A percentile compares a stretch with the other conserved stretches of the same genome.
phyloP scores from a whole-genome alignment of 2,888 invertebrate species.

The Sarcophaga caerulescens region DNA sequence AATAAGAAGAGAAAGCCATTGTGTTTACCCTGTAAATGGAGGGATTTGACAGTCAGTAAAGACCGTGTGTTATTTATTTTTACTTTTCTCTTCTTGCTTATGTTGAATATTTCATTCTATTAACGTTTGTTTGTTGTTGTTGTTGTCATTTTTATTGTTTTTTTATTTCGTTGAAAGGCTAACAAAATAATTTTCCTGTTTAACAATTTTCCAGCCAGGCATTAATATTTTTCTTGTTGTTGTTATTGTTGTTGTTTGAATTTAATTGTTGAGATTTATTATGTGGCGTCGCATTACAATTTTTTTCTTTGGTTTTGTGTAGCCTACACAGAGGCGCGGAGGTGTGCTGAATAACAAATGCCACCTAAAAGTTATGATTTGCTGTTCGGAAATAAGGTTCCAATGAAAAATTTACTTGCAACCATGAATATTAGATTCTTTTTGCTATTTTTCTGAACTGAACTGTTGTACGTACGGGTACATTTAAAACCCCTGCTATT shows the following conservation, averaged over 20 bases:
- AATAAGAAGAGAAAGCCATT: too few species aligned
- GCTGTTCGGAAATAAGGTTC: background rate
- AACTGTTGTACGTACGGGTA: too few species aligned
- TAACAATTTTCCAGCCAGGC: background rate
- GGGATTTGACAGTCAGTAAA: background rate
- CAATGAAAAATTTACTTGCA: background rate
- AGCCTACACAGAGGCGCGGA: background rate
- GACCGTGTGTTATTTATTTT: background rate
- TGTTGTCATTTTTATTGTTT: background rate
- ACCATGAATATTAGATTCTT: too few species aligned
- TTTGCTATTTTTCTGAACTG: too few species aligned
- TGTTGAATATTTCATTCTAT: background rate
- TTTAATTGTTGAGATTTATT: background rate
- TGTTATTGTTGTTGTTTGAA: background rate
- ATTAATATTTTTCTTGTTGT: background rate
- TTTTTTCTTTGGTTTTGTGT: background rate
- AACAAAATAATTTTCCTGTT: background rate
- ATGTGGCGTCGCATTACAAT: background rate
- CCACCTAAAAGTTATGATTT: too few species aligned
- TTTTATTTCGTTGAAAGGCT: background rate
- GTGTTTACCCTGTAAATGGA: too few species aligned
- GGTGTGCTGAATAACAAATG: background rate
- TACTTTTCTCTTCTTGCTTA: background rate
- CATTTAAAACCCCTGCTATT: too few species aligned
- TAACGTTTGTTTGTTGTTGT: background rate